Evolutionary conservation across 2,113 vertebrate species (phyloP).

Genomic region (Dunckerocampus dactyliophorus): DNA sequence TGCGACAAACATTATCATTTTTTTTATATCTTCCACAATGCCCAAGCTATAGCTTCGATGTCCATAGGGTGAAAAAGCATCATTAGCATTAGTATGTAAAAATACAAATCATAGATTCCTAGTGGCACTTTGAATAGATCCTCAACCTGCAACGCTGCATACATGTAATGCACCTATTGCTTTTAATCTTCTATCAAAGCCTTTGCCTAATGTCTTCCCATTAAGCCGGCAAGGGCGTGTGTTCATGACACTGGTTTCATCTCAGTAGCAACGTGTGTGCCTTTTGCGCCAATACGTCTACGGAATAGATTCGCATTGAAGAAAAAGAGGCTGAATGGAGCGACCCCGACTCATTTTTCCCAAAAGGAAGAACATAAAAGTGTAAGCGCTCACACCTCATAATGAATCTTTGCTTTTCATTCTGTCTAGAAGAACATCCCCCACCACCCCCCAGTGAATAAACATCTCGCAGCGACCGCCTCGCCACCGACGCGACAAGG

Average conservation of each 20-base stretch:
- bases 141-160: slow-evolving; percentile 2
- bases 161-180: slow-evolving; percentile 31
- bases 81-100: not conserved
- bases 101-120: not conserved
- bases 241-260: slow-evolving; percentile 23
- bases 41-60: no score
- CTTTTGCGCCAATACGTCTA: no score
- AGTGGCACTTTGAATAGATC: slow-evolving; percentile 29
- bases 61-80: no score
- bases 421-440: slow-evolving; percentile 32
- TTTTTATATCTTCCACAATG: no score
- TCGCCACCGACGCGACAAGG: slow-evolving; percentile 45
- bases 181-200: slow-evolving; percentile 29
- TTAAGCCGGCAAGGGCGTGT: slow-evolving; percentile 30
- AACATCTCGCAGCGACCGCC: slow-evolving; percentile 37
- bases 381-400: slow-evolving; percentile 43
- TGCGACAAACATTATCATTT: no score
- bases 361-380: slow-evolving; percentile 32
- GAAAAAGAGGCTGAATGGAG: slow-evolving; percentile 12
- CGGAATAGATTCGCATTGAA: not conserved
- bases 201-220: slow-evolving; percentile 34
- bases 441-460: slow-evolving; percentile 33
- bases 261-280: slow-evolving; percentile 7
- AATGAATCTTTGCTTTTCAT: slow-evolving; percentile 64
- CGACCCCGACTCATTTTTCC: slow-evolving; percentile 20